Percentiles rank a stretch among this genome's conserved stretches.
Conservation (phyloP, 2,888 invertebrate species). For the Apodemia duryi region DNA sequence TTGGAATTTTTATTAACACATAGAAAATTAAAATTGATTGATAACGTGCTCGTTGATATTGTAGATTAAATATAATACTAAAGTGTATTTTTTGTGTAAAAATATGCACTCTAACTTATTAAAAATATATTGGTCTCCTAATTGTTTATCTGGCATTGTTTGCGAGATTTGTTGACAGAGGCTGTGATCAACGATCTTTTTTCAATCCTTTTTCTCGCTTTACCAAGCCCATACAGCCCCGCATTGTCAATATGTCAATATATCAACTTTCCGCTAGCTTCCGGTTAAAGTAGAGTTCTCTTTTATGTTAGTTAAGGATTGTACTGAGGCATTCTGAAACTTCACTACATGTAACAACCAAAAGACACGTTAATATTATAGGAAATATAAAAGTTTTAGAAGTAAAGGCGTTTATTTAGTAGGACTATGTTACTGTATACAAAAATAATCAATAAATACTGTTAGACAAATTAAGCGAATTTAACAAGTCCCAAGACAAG, state of each 20-base stretch:
- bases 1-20: no score
- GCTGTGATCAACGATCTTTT: constrained; percentile 70
- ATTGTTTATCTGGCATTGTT: constrained; percentile 74
- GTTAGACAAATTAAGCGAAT: no score
- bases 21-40: no score
- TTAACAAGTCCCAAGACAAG: no score
- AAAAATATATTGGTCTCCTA: constrained; percentile 64
- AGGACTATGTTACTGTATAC: no score
- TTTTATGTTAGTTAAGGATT: constrained; percentile 11
- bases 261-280: constrained; percentile 32
- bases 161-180: constrained; percentile 66
- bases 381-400: no score
- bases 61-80: no score
- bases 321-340: constrained; percentile 3
- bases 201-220: constrained; percentile 47
- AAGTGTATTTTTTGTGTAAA: no score
- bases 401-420: no score
- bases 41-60: no score
- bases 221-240: constrained; percentile 25
- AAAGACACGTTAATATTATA: neutral
- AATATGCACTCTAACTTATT: no score
- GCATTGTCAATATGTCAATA: constrained; percentile 35
- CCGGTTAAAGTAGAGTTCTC: constrained; percentile 18
- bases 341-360: neutral
- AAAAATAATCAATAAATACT: no score